A percentile compares a stretch with the other conserved stretches of the same genome.
These are phyloP conservation scores for Trichonephila clavipes DNA, from an alignment of 1,140 invertebrate species.

Conservation along the genomic window DNA sequence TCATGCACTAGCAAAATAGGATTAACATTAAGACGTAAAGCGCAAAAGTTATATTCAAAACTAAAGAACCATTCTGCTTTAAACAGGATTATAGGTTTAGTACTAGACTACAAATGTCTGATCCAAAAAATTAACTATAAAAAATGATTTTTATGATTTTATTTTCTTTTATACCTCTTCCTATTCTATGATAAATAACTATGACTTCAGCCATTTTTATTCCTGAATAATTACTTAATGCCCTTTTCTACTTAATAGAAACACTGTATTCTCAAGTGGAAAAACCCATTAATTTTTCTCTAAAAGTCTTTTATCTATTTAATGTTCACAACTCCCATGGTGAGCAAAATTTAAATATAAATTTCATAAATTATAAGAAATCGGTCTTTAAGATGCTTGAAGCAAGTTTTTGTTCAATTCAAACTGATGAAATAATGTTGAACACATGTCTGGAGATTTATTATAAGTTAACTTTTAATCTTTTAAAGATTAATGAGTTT, in stretches of 20 bases:
- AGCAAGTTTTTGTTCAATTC: too few species aligned
- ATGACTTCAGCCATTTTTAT: background rate
- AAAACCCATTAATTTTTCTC: conserved; percentile 22
- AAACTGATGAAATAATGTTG: too few species aligned
- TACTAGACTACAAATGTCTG: too few species aligned
- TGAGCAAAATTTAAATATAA: conserved; percentile 16
- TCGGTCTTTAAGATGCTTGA: background rate
- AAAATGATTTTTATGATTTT: background rate
- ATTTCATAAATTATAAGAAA: background rate
- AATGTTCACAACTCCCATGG: background rate
- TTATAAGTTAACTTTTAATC: too few species aligned
- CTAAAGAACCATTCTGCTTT: too few species aligned
- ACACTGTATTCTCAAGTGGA: conserved; percentile 11
- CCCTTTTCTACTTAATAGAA: conserved; percentile 1
- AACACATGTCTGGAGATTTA: too few species aligned
- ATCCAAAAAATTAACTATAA: too few species aligned
- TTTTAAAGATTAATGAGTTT: too few species aligned
- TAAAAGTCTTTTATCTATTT: background rate
- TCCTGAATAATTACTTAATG: conserved; percentile 16
- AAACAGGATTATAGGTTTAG: too few species aligned
- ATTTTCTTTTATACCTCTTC: background rate
- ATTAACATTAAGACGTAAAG: too few species aligned
- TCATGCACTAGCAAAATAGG: too few species aligned
- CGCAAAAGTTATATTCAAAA: too few species aligned
- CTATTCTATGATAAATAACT: background rate